Conservation (phyloP, 92 coral and sea anemone genomes). For the Phenganax marumi region DNA sequence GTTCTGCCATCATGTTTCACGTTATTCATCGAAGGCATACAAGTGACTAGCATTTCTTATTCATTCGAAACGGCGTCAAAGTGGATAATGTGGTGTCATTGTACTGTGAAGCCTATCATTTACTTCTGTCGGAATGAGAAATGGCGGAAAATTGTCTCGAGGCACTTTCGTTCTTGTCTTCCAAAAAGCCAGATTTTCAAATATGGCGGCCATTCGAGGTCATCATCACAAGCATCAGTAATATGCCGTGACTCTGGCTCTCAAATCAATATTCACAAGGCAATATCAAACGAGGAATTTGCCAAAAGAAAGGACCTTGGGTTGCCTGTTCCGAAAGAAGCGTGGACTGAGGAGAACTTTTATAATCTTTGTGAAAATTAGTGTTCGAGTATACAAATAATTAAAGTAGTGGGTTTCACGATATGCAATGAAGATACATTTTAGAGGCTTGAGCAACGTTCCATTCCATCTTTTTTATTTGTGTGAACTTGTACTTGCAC, state of each 20-base stretch:
- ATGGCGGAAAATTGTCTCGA: neutral
- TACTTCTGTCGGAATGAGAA: constrained; percentile 21
- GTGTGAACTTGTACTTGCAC: no score
- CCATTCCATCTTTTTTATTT: no score
- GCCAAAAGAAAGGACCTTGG: constrained; percentile 23
- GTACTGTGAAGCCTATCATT: constrained; percentile 64
- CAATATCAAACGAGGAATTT: neutral
- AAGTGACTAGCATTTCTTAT: constrained; percentile 47
- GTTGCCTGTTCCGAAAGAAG: neutral
- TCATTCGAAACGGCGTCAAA: constrained; percentile 55
- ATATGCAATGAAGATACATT: no score
- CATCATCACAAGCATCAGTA: neutral
- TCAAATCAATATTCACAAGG: neutral
- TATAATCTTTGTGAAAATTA: constrained; percentile 2
- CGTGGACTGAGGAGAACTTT: constrained; percentile 7
- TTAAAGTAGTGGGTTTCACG: no score
- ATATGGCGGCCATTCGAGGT: neutral
- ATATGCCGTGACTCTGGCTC: neutral
- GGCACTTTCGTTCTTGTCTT: constrained; percentile 2
- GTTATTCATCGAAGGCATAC: constrained; percentile 68
- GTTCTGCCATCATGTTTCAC: constrained; percentile 80
- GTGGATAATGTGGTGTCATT: constrained; percentile 87
- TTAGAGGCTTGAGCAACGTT: no score
- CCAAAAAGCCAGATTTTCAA: neutral
- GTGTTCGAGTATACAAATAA: neutral